A percentile compares a stretch with the other conserved stretches of the same genome.
These are phyloP conservation scores for Periplaneta americana DNA, from an alignment of 1,140 invertebrate genomes.

Conservation along the genomic window DNA sequence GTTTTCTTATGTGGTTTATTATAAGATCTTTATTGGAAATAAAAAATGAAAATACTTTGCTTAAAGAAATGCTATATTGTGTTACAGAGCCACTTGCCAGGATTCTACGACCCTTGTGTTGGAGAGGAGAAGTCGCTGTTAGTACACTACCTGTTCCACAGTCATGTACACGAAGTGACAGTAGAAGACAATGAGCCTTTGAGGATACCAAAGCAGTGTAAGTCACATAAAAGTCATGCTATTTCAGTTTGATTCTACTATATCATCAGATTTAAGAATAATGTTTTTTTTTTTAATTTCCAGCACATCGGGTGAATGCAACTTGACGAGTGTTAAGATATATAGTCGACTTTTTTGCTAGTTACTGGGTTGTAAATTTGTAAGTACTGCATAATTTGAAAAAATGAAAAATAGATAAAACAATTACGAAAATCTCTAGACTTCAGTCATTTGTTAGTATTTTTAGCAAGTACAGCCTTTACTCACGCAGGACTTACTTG, in stretches of 20 bases:
- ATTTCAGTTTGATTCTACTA: neutral
- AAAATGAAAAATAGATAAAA: neutral
- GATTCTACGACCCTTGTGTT: conserved; percentile 94
- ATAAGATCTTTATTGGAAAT: conserved; percentile 17
- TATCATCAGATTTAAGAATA: too few relatives aligned
- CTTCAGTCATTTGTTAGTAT: too few relatives aligned
- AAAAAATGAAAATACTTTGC: conserved; percentile 21
- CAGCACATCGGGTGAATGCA: conserved; percentile 44
- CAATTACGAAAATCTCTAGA: too few relatives aligned
- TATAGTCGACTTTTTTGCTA: neutral
- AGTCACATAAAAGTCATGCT: conserved; percentile 24
- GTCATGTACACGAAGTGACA: conserved; percentile 70
- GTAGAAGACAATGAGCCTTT: conserved; percentile 72
- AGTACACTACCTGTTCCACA: conserved; percentile 81
- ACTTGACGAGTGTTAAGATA: conserved; percentile 33
- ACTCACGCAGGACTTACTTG: too few relatives aligned
- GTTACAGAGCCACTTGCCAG: conserved; percentile 88
- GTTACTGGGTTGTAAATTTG: neutral
- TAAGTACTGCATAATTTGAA: conserved; percentile 2
- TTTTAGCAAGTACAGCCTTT: too few relatives aligned
- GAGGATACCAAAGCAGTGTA: conserved; percentile 67
- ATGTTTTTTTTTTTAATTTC: conserved; percentile 28
- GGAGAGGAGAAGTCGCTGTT: conserved; percentile 87
- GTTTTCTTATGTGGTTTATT: conserved; percentile 1
- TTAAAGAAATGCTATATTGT: conserved; percentile 28